Percentiles rank a stretch among this genome's conserved stretches.
Evolutionary conservation across 2,113 vertebrate genomes (phyloP).

Genomic region (Megaptera novaeangliae): DNA sequence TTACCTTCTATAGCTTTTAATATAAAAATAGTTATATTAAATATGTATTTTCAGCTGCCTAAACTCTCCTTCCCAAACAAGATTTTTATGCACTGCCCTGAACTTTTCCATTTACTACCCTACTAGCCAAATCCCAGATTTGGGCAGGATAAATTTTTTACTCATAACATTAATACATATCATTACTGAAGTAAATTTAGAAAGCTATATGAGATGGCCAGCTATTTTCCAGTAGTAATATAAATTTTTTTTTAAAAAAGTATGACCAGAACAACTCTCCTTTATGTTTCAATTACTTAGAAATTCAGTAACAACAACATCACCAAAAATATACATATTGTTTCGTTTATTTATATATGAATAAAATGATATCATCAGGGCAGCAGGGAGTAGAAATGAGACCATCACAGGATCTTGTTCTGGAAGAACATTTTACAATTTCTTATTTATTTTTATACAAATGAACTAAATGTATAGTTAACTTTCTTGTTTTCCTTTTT

Average conservation of each 20-base stretch:
- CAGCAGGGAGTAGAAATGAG: not conserved
- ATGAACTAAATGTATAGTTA: slow-evolving; percentile 34
- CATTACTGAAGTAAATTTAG: not conserved
- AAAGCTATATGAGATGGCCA: not conserved
- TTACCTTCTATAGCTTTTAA: not conserved
- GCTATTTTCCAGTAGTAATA: not conserved
- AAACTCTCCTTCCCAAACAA: not conserved
- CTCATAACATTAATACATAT: not conserved
- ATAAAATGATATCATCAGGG: not conserved
- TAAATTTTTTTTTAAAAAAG: not conserved
- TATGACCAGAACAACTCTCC: not conserved
- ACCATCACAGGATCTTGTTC: not conserved
- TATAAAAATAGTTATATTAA: not conserved
- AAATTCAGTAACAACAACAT: not conserved
- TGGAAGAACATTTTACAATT: not conserved
- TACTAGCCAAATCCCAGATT: not conserved
- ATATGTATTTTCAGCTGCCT: not conserved
- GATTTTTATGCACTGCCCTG: not conserved
- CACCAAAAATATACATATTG: not conserved
- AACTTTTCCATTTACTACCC: not conserved
- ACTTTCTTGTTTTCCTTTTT: slow-evolving; percentile 36
- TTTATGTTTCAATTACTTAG: not conserved
- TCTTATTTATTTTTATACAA: not conserved
- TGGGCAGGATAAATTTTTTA: not conserved
- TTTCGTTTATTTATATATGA: slow-evolving; percentile 8